Evolutionary conservation across 2,888 invertebrate genomes (phyloP), one percentile per base, ranked within the genome.

Genomic region (Stegana nigrithorax): DNA sequence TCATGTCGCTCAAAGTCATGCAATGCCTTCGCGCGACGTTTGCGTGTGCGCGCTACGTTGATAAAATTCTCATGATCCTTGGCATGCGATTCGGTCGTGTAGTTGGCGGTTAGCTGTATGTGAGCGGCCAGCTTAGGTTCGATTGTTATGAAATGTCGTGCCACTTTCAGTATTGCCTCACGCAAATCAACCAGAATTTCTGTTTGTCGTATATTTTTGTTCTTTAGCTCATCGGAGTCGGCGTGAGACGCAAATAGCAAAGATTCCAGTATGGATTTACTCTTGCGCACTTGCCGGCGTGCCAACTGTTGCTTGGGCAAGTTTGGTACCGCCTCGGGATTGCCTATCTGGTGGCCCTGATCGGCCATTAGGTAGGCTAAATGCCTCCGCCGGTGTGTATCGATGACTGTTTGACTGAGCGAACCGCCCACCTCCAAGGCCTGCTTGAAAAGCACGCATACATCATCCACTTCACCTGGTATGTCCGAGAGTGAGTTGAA

Each of bases 1-100:
- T 98, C 98, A 82, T 97, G 94, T 68, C 98, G 89, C 86, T 98
- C 98, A 88, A 99, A 99, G 87, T 98, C 98, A 75, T 98, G 88
- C 67, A 99, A 87, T 1, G 98, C 98, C 86, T 98, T 97, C 3
- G 98, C 98, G 70, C 98, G 88, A 68, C 97, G 89, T 73, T 93
- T 92, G 66, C 96, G 91, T 73, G 93, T 93, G 75, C 93, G 89
- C 2, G 95, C 94, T 0, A 95, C 96, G 86, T 95, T 95, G n/a
- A 96, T 92, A 84, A 96, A 98, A 84, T 94, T 93, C 77, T 97
- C 95, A 85, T 97, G 93, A 85, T 98, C 98, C 75, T 91, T 91
- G 29, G 94, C 91, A 87, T 98, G 98, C 80, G 96, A 96, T 83
- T 97, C 97, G 90, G 96, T 94, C 32, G 93, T 92, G 84, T 98